These are phyloP conservation scores for Lordiphosa fenestrarum DNA, from an alignment of 2,888 invertebrate genomes.

Conservation along the genomic window DNA sequence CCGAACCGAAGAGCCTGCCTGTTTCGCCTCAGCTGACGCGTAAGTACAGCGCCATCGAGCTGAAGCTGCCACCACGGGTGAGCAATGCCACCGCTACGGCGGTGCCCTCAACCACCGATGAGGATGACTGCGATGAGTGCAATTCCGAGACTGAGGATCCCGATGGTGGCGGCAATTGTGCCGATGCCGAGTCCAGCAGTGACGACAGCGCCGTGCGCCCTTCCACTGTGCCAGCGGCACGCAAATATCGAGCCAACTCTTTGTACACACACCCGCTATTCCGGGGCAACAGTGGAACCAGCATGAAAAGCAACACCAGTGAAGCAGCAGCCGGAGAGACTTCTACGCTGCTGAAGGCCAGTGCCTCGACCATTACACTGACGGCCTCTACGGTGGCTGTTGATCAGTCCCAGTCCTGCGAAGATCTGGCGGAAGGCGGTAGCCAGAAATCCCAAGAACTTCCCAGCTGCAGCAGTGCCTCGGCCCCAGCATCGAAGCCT, in stretches of 20 bases:
- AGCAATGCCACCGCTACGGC: slow-evolving; percentile 35
- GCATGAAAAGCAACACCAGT: slow-evolving; percentile 45
- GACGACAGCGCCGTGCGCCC: slow-evolving; percentile 76
- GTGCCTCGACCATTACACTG: slow-evolving; percentile 44
- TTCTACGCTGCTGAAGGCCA: slow-evolving; percentile 36
- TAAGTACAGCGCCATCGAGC: slow-evolving; percentile 76
- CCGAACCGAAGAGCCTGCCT: slow-evolving; percentile 81
- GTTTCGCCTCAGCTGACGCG: slow-evolving; percentile 81
- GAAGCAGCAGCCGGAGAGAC: slow-evolving; percentile 34
- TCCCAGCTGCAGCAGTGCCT: slow-evolving; percentile 13
- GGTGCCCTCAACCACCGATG: slow-evolving; percentile 47
- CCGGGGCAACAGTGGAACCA: slow-evolving; percentile 59
- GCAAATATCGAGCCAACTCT: slow-evolving; percentile 82
- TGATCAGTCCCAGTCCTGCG: slow-evolving; percentile 51
- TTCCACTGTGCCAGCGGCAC: slow-evolving; percentile 57
- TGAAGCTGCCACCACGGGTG: slow-evolving; percentile 67
- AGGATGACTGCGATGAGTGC: slow-evolving; percentile 72
- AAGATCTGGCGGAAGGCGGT: slow-evolving; percentile 58
- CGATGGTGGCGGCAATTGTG: slow-evolving; percentile 78
- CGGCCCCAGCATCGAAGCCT: slow-evolving; percentile 36
- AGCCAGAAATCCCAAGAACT: slow-evolving; percentile 44
- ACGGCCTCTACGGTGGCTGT: slow-evolving; percentile 29
- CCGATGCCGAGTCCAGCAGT: slow-evolving; percentile 79
- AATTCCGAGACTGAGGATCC: slow-evolving; percentile 76
- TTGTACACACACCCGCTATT: slow-evolving; percentile 84